Conservation (phyloP, 2,888 invertebrate species). For the Nomada flava region DNA sequence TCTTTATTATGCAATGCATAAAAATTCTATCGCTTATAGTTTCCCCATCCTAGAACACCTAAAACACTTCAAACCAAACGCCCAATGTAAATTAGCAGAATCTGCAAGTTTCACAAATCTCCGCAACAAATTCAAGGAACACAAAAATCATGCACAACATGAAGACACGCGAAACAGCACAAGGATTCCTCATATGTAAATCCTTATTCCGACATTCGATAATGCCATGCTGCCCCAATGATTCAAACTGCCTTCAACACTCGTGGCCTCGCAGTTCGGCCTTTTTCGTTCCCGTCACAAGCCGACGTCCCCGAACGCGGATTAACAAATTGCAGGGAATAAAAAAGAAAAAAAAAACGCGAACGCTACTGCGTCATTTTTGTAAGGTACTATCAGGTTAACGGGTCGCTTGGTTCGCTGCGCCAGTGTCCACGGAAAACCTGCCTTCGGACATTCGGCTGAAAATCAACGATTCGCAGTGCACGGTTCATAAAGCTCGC, state of each 20-base stretch:
- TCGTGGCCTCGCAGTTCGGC: background rate
- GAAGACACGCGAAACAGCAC: no score
- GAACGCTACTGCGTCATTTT: slow-evolving; percentile 5
- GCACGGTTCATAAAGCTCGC: slow-evolving; percentile 62
- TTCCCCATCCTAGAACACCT: no score
- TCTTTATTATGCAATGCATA: background rate
- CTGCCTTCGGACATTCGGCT: slow-evolving; percentile 43
- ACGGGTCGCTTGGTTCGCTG: slow-evolving; percentile 56
- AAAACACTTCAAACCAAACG: no score
- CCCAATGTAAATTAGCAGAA: no score
- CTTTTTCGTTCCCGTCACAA: background rate
- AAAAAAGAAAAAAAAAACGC: background rate
- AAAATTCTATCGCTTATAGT: background rate
- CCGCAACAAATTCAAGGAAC: no score
- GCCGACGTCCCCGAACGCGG: background rate
- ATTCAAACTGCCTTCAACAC: background rate
- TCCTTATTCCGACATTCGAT: background rate
- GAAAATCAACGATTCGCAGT: slow-evolving; percentile 64
- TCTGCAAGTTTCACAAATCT: no score
- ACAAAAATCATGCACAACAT: no score
- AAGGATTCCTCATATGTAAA: background rate
- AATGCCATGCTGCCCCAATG: background rate
- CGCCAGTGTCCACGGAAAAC: background rate
- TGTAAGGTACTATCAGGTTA: slow-evolving; percentile 59
- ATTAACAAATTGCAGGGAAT: background rate